Evolutionary conservation across 2,888 invertebrate species (phyloP), one percentile per base, ranked within the genome.

Genomic region (Pammene aurita): DNA sequence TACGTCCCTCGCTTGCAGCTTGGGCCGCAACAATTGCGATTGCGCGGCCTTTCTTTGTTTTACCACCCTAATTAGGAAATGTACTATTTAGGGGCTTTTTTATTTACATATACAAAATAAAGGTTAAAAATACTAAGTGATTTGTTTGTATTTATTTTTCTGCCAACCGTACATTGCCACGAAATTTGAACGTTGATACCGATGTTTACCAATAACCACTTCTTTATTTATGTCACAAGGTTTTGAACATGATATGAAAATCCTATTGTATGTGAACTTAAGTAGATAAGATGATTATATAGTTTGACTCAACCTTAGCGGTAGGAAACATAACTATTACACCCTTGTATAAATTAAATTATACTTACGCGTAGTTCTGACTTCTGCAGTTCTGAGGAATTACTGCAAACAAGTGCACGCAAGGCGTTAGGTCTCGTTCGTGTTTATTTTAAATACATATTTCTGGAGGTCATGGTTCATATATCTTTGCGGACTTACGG

Each of bases 401-500:
- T 61, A 61, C 48, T 61, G n/a, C 7, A 11, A 16, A 18, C 61
- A 34, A 38, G 9, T 52, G 62, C 18, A 50, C 52, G 13, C 14
- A 16, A 7, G 14, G 34, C 38, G 41, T 7, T 38, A 26, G 26
- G 1, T 50, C 38, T 0, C 50, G 34, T 6, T 35, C 6, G 26
- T 18, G 13, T 58, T 61, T 50, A 35, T 14, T 14, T 48, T 11
- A 7, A 10, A 34, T 35, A n/a, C 14, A 44, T 14, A 13, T 10
- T 50, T 38, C 26, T 11, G 16, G 57, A 11, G n/a, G 38, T 50
- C 61, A 66, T 62, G 26, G 44, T 54, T 38, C 14, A 52, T 46
- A 54, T 65, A 16, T 34, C 44, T 14, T 60, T 57, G 56, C 18
- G 55, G 10, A 70, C 42, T 7, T 70, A 58, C 72, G 70, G 63